Base-by-base conservation (phyloP, 2,888 invertebrate species). In the Hirtodrosophila confusa region DNA sequence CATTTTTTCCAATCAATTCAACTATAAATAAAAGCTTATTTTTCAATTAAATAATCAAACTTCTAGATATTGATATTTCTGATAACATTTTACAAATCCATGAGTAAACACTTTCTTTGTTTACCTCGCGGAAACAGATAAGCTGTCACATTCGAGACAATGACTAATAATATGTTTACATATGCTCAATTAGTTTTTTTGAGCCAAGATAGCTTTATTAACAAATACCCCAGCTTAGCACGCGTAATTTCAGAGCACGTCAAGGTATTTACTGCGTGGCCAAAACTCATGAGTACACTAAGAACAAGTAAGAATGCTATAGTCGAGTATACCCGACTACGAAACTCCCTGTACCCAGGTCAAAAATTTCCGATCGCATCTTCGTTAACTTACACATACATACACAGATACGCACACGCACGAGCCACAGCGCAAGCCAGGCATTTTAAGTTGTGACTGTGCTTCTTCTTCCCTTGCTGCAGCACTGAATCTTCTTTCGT, bases 251-350 rank as follows among this genome's bases (percentile, higher is more conserved):
- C 12, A 9, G 9, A 12, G 44, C 51, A 58, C 24, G 7, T 24
- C 40, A 37, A 24, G 31, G 51, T 37, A 4, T 17, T 35, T 35
- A 29, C 33, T 11, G 24, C 41, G 63, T 50, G 60, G 10, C 37
- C 12, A 5, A n/a, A 12, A 40, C 8, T 29, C 39, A 56, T 63
- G 54, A 33, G 6, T 37, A 48, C 69, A 69, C 62, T 69, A 11
- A 8, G 3, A 37, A n/a, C n/a, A n/a, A n/a, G n/a, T n/a, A n/a
- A n/a, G n/a, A n/a, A n/a, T n/a, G n/a, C n/a, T n/a, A n/a, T n/a
- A n/a, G n/a, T n/a, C n/a, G n/a, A n/a, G n/a, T n/a, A n/a, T n/a
- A n/a, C n/a, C n/a, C n/a, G n/a, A n/a, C n/a, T n/a, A n/a, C n/a
- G n/a, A n/a, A n/a, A n/a, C n/a, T n/a, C n/a, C n/a, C n/a, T n/a